phyloP scores from a whole-genome alignment of 1,140 invertebrate species.

The Leptinotarsa lineolata region DNA sequence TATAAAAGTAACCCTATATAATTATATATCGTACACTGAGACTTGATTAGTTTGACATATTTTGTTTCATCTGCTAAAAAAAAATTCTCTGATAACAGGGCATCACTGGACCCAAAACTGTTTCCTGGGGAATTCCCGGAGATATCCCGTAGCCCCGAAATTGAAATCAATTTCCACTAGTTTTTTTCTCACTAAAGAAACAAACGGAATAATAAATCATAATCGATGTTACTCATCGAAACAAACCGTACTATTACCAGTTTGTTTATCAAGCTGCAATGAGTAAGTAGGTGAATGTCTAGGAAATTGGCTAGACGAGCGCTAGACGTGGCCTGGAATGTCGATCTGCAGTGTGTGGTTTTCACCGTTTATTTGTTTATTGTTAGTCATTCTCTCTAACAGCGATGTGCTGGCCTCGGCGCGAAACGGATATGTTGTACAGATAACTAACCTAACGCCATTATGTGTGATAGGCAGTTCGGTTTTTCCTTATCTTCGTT shows the following conservation, averaged over 20 bases:
- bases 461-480: conserved; percentile 1
- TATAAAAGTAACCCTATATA: too few species aligned
- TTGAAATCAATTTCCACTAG: too few species aligned
- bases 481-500: conserved; percentile 2
- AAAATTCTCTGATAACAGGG: too few species aligned
- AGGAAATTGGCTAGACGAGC: conserved; percentile 24
- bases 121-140: too few species aligned
- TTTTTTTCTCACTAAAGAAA: too few species aligned
- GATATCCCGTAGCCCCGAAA: too few species aligned
- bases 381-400: conserved; percentile 11
- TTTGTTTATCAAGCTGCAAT: not conserved
- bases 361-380: conserved; percentile 19
- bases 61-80: too few species aligned
- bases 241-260: conserved; percentile 14
- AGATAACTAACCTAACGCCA: conserved; percentile 5
- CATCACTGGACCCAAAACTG: too few species aligned
- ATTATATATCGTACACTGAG: too few species aligned
- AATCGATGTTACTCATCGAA: not conserved
- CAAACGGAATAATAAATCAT: too few species aligned
- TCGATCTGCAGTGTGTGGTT: conserved; percentile 10
- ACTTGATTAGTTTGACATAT: too few species aligned
- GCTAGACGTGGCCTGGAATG: conserved; percentile 19
- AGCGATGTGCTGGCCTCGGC: too few species aligned
- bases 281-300: conserved; percentile 18
- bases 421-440: not conserved